Conservation (phyloP, 2,113 vertebrate species). For the Corvus cornix region DNA sequence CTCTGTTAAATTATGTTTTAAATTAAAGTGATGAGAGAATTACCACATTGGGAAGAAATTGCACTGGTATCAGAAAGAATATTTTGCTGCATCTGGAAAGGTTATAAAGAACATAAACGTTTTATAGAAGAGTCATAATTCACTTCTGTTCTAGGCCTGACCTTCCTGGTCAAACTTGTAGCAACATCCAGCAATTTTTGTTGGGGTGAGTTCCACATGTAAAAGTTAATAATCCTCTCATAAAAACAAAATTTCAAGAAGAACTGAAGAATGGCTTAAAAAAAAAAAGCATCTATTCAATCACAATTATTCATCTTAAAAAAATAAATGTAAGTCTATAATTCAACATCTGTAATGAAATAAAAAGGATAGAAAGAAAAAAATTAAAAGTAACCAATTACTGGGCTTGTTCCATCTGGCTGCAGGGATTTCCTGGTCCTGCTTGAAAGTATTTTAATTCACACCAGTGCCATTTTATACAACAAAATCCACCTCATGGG, state of each 20-base stretch:
- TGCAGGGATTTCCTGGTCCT: background rate
- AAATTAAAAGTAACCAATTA: background rate
- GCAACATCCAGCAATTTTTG: background rate
- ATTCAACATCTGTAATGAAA: background rate
- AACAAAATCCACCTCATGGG: background rate
- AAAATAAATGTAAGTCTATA: background rate
- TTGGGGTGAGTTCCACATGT: background rate
- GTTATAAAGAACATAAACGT: background rate
- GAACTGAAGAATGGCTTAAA: background rate
- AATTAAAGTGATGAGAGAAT: background rate
- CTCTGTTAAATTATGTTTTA: background rate
- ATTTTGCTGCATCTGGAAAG: background rate
- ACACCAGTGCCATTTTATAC: background rate
- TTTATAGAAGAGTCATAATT: constrained; percentile 12
- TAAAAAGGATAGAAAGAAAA: background rate
- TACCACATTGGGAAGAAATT: background rate
- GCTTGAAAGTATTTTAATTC: background rate
- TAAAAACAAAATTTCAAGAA: background rate
- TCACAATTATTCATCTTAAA: background rate
- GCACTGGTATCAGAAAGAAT: background rate
- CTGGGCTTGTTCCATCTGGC: background rate
- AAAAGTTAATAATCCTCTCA: background rate
- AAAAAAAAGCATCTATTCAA: background rate
- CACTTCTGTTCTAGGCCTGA: background rate
- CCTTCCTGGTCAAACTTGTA: background rate